Base-by-base conservation (phyloP, 53 echinoderm and acorn worm species). In the Holothuria leucospilota region DNA sequence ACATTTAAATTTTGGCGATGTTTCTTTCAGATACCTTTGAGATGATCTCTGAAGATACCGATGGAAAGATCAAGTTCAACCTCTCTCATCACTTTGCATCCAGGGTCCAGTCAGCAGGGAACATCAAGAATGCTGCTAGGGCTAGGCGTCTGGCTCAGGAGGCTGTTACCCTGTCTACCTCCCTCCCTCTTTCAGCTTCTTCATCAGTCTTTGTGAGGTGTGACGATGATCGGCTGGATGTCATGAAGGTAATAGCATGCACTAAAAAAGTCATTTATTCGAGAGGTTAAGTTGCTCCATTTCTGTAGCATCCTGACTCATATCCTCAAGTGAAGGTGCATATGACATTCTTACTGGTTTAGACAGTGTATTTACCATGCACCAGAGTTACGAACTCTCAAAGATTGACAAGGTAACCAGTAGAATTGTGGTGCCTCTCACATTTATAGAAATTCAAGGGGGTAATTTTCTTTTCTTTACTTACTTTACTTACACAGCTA, bases 151-250 rank as follows among this genome's bases (percentile, higher is more conserved):
- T 96, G 30, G 96, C 96, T 20, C 96, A 96, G 79, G 94, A 95
- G 77, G 98, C 93, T 0, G 98, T 98, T 25, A 94, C 93, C 9
- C 90, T 98, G 18, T 94, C 93, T 23, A 98, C 93, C 2, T 98
- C 94, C 13, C 92, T 98, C 21, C 94, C 94, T 29, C 95, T 95
- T 20, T 93, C 98, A 23, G 93, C 98, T 13, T 91, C 92, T 63
- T 98, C 98, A 18, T 93, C 88, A 38, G 98, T 98, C 69, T 95
- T 98, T 91, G 95, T 95, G 10, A 78, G 98, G 34, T 98, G 98
- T 86, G 98, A 98, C 78, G 98, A 98, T 73, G 98, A 98, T 49
- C 87, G 95, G 53, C 82, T 98, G 38, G 98, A 98, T 89, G 93
- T 98, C 51, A 98, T 98, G 98, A 98, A 98, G 98, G 98, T 95